Percentiles rank a stretch among this genome's conserved stretches.
Evolutionary conservation across 2,888 invertebrate species (phyloP).

Genomic region (Agrochola lychnidis): DNA sequence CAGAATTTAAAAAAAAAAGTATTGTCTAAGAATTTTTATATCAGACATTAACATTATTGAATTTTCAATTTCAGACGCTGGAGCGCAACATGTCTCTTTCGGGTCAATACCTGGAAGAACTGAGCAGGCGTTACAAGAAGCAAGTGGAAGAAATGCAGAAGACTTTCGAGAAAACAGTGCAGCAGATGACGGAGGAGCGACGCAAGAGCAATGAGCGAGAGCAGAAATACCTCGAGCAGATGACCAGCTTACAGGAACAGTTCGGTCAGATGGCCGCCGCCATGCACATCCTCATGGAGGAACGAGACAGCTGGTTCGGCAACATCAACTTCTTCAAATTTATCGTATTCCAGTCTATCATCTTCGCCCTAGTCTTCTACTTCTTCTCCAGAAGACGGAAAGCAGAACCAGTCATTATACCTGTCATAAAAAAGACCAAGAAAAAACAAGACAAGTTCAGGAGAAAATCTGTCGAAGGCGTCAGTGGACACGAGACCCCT

Average conservation of each 20-base stretch:
- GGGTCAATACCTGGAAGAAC: constrained; percentile 98
- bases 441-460: constrained; percentile 86
- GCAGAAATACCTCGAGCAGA: constrained; percentile 94
- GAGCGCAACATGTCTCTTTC: constrained; percentile 99
- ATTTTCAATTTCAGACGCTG: constrained; percentile 92
- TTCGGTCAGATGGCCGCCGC: constrained; percentile 91
- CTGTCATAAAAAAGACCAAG: constrained; percentile 79
- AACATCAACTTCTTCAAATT: constrained; percentile 91
- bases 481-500: constrained; percentile 88
- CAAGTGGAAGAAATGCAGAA: constrained; percentile 99
- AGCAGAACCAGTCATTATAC: constrained; percentile 78
- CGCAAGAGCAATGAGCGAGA: constrained; percentile 94
- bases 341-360: constrained; percentile 87
- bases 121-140: constrained; percentile 98
- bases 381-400: constrained; percentile 87
- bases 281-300: constrained; percentile 91
- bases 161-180: constrained; percentile 94
- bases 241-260: constrained; percentile 92
- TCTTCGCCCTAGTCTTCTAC: constrained; percentile 87
- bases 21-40: too few species aligned
- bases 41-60: constrained; percentile 14
- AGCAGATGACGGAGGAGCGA: constrained; percentile 93
- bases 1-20: too few species aligned
- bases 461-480: constrained; percentile 92
- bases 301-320: constrained; percentile 92